Evolutionary conservation across 2,113 vertebrate genomes (phyloP).

Genomic region (Mobula hypostoma): DNA sequence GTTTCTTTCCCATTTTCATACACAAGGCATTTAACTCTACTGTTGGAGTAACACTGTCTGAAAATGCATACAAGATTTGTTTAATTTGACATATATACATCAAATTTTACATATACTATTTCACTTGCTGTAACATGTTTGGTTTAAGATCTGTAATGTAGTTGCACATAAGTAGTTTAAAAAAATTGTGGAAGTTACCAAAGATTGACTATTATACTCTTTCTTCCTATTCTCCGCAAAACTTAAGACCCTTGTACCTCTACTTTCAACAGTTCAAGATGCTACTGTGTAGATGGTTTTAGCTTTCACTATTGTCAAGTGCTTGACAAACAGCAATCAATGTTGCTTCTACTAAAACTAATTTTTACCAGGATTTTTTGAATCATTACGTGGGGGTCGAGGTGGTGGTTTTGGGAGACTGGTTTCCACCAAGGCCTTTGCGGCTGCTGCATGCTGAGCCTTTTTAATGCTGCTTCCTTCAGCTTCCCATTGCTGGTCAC

Average conservation of each 20-base stretch:
- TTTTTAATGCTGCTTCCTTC: slow-evolving; percentile 92
- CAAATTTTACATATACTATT: neutral
- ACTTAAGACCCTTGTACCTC: neutral
- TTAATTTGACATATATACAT: neutral
- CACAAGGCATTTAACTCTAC: slow-evolving; percentile 91
- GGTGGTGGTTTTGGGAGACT: slow-evolving; percentile 76
- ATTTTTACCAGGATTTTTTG: slow-evolving; percentile 73
- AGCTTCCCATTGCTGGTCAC: slow-evolving; percentile 85
- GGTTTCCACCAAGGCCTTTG: slow-evolving; percentile 77
- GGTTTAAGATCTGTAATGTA: neutral
- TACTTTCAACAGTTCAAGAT: neutral
- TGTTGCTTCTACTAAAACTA: slow-evolving; percentile 32
- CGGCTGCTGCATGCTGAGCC: slow-evolving; percentile 81
- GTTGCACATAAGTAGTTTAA: no score
- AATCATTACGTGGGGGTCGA: slow-evolving; percentile 72
- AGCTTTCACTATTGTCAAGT: neutral
- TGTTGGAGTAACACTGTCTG: slow-evolving; percentile 83
- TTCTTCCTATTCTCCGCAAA: neutral
- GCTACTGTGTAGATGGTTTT: neutral
- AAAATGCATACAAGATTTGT: slow-evolving; percentile 45
- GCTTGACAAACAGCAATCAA: slow-evolving; percentile 8
- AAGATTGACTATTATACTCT: neutral
- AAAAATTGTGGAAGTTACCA: neutral
- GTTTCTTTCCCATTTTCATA: slow-evolving; percentile 94
- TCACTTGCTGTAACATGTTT: neutral